Conservation (phyloP, 2,888 invertebrate species). For the Tachina lurida region DNA sequence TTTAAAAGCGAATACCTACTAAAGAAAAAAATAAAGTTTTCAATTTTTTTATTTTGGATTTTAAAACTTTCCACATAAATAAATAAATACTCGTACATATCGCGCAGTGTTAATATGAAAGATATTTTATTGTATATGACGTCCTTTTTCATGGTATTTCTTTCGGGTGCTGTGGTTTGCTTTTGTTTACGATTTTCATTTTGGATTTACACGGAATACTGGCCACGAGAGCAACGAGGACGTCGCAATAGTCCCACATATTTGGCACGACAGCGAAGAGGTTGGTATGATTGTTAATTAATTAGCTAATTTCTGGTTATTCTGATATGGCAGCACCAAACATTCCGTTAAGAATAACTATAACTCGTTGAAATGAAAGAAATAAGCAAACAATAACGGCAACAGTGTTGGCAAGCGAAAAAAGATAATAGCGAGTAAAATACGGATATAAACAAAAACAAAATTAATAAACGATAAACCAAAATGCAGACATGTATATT, state of each 20-base stretch:
- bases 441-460: too few relatives aligned
- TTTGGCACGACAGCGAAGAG: conserved; percentile 12
- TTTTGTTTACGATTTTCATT: conserved; percentile 76
- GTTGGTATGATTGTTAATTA: conserved; percentile 14
- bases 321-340: neutral
- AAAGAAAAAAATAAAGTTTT: neutral
- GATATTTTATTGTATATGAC: conserved; percentile 74
- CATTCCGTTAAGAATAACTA: too few relatives aligned
- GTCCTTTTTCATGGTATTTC: conserved; percentile 76
- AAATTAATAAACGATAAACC: too few relatives aligned
- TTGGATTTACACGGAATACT: conserved; percentile 75
- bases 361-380: neutral
- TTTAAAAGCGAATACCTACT: neutral
- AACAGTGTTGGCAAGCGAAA: neutral
- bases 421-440: too few relatives aligned
- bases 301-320: neutral
- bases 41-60: too few relatives aligned
- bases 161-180: conserved; percentile 74
- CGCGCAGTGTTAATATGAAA: conserved; percentile 65
- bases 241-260: conserved; percentile 16
- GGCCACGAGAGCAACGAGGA: conserved; percentile 17
- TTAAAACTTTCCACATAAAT: neutral
- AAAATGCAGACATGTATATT: too few relatives aligned
- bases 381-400: neutral
- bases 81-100: too few relatives aligned